Base-by-base conservation (phyloP, 2,888 invertebrate species). In the Acrobasis consociella region DNA sequence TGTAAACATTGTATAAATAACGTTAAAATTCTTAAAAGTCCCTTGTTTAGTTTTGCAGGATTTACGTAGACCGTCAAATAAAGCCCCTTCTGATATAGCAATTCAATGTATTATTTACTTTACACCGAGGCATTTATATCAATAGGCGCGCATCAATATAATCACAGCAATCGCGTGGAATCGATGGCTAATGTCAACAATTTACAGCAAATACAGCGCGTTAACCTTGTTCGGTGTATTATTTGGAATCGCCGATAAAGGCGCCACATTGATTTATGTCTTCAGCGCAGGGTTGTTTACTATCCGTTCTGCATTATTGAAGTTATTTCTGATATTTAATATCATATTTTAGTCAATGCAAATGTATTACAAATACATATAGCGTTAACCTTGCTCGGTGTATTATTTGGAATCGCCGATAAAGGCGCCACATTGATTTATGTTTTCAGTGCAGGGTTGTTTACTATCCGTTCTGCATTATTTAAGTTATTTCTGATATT, bases 211-310 rank as follows among this genome's bases (percentile, higher is more conserved):
- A 62, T 59, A 58, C 39, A 63, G 51, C 51, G 52, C 60, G 60
- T 67, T 67, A 71, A 68, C 74, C 69, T 68, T 72, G 59, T 38
- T 56, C 38, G 63, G 65, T 73, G 76, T 79, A 74, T 78, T 79
- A 82, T 80, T 84, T 77, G 76, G 72, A 77, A 76, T 78, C 70
- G 75, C 66, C 75, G 75, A 76, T 85, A 79, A 80, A 78, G 72
- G 69, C 75, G 75, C 74, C 71, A 72, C 81, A 83, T 86, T 90
- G 91, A 91, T 91, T 91, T 91, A 91, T 91, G 87, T 85, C 65
- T 67, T 67, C 11, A 9, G 8, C 8, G 46, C 53, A 65, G 65
- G 67, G 65, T 58, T 67, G 65, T 53, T 17, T 7, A 37, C 31
- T 31, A 31, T 31, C 31, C 11, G 38, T 37, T 53, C 37, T 37